Base-by-base conservation (phyloP, 1,140 invertebrate species). In the Saccostrea glomerata region DNA sequence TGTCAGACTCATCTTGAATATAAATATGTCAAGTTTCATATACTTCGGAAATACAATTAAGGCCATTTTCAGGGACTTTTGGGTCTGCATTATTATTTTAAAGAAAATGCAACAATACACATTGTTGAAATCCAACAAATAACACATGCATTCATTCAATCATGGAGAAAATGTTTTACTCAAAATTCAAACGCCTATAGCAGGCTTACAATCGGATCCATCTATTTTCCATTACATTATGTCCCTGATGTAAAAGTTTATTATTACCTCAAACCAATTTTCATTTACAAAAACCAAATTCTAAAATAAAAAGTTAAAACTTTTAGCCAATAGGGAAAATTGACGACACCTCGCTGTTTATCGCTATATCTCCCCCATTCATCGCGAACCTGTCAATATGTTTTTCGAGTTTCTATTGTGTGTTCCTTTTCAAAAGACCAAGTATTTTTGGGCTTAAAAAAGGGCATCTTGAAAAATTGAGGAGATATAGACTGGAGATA, bases 191-290 rank as follows among this genome's bases (percentile, higher is more conserved):
- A 77, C 70, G 30, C 25, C 70, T 47, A 47, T 77, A 25, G 70
- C 30, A 40, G 70, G 25, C 60, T 77, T 25, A 77, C 30, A 77
- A 77, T 77, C 70, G 0, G 70, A 36, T 30, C 70, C 70, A 77
- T 77, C 70, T 77, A 77, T 77, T 77, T 77, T 77, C 70, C 23
- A 77, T 77, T 77, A 77, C 70, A 77, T 77, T 77, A 36, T 77
- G 70, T 25, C 70, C 30, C 70, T 36, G 30, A 77, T 77, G 70
- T 77, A 77, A 77, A 77, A 77, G 70, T 77, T 77, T 77, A 77
- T 77, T 77, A 77, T 77, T 77, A 77, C 70, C 70, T 30, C 30
- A 77, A 77, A 77, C 70, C 70, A 77, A 77, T 77, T 77, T 77
- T 77, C 70, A 77, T 36, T 77, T 30, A 23, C 30, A 25, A 77